Evolutionary conservation across 2,797 vertebrate genomes (phyloP).

Genomic region (Clarias pachynema): DNA sequence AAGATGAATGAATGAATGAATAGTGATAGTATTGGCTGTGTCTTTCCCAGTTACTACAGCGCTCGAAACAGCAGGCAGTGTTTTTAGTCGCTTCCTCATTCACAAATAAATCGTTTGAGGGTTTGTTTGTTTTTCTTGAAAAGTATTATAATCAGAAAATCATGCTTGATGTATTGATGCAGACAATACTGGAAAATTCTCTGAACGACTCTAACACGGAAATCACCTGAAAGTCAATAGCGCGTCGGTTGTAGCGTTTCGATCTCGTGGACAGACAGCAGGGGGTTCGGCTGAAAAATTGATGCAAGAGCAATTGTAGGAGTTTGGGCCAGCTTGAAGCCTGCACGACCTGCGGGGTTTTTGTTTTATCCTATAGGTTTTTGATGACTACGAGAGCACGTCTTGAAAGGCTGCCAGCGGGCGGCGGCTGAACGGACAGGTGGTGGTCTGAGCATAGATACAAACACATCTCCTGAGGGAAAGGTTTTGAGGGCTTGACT

Average conservation of each 20-base stretch:
- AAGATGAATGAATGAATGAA: no score
- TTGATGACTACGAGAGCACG: slow-evolving; percentile 27
- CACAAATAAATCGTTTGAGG: neutral
- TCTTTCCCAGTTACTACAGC: neutral
- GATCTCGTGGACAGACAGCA: slow-evolving; percentile 8
- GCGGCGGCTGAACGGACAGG: no score
- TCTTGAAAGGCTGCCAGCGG: slow-evolving; percentile 12
- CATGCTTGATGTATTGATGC: neutral
- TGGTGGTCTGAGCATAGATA: neutral
- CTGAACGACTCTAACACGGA: neutral
- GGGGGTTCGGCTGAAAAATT: neutral
- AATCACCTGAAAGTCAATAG: neutral
- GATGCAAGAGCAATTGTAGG: neutral
- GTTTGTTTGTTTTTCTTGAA: neutral
- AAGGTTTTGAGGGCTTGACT: neutral
- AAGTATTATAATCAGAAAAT: neutral
- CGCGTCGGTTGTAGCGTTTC: neutral
- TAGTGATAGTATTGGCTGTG: no score
- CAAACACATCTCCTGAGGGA: neutral
- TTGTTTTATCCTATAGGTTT: slow-evolving; percentile 16
- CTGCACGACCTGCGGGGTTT: neutral
- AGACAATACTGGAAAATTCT: neutral
- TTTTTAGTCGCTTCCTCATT: neutral
- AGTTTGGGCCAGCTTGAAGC: neutral
- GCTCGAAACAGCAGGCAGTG: neutral